Percentiles rank a stretch among this genome's conserved stretches.
phyloP scores from a whole-genome alignment of 2,797 vertebrate genomes.

The Tiaroga cobitis region DNA sequence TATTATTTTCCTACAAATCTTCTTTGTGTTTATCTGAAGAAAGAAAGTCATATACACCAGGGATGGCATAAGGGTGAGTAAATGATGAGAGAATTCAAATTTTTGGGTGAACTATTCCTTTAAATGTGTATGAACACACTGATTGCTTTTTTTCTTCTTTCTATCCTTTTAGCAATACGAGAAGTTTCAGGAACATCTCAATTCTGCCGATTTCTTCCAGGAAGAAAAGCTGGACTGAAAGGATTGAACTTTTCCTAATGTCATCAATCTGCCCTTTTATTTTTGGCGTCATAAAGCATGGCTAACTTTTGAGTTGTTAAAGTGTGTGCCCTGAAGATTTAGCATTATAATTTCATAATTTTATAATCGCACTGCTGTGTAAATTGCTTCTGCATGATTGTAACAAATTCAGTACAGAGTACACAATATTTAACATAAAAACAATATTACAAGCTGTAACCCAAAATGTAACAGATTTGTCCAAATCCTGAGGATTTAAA shows the following conservation, averaged over 20 bases:
- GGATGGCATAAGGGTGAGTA: neutral
- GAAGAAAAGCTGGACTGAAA: slow-evolving; percentile 82
- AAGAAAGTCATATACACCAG: neutral
- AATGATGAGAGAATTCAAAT: neutral
- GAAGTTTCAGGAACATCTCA: slow-evolving; percentile 75
- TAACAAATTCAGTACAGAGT: neutral
- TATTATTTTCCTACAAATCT: neutral
- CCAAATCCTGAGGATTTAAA: neutral
- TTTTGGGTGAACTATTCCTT: slow-evolving; percentile 2
- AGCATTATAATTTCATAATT: neutral
- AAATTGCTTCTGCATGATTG: slow-evolving; percentile 26
- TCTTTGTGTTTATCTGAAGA: neutral
- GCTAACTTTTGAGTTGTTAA: neutral
- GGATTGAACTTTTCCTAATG: neutral
- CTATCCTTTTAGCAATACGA: slow-evolving; percentile 76
- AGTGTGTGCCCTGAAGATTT: neutral
- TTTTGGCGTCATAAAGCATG: slow-evolving; percentile 9
- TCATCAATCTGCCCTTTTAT: slow-evolving; percentile 10
- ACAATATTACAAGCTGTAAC: neutral
- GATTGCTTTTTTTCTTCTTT: neutral
- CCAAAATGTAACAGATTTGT: slow-evolving; percentile 2
- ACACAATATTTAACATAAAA: neutral
- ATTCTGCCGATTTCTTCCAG: slow-evolving; percentile 82
- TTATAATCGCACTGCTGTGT: neutral
- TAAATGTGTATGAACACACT: neutral